Conservation (phyloP, 2,888 invertebrate genomes). For the Diarsia brunnea region DNA sequence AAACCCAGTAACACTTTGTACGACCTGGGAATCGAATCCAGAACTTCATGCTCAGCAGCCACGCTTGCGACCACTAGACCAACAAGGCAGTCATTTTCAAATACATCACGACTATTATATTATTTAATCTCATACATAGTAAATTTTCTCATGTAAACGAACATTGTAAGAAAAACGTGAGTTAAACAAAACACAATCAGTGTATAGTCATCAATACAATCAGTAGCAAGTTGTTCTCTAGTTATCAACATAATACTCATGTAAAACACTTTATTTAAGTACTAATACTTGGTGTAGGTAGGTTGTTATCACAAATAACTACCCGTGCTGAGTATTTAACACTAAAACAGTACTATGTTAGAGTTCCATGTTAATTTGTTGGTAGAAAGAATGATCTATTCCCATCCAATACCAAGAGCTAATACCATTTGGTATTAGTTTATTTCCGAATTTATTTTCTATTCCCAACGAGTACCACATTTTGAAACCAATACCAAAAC, state of each 20-base stretch:
- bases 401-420: no score
- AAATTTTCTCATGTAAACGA: not conserved
- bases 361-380: slow-evolving; percentile 12
- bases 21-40: no score
- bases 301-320: slow-evolving; percentile 34
- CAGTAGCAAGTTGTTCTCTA: slow-evolving; percentile 23
- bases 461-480: no score
- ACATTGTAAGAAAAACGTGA: not conserved
- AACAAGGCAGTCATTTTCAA: no score
- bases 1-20: no score
- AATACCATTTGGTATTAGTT: no score
- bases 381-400: not conserved
- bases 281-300: slow-evolving; percentile 9
- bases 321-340: not conserved
- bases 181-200: slow-evolving; percentile 35
- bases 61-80: no score
- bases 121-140: not conserved
- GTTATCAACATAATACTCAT: slow-evolving; percentile 29
- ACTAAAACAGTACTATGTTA: slow-evolving; percentile 33
- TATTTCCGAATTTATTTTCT: no score
- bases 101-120: not conserved
- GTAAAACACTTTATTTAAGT: slow-evolving; percentile 29
- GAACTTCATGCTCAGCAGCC: no score
- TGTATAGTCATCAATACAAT: not conserved
- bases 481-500: no score